Evolutionary conservation across 2,797 vertebrate genomes (phyloP).

Genomic region (Anniella stebbinsi): DNA sequence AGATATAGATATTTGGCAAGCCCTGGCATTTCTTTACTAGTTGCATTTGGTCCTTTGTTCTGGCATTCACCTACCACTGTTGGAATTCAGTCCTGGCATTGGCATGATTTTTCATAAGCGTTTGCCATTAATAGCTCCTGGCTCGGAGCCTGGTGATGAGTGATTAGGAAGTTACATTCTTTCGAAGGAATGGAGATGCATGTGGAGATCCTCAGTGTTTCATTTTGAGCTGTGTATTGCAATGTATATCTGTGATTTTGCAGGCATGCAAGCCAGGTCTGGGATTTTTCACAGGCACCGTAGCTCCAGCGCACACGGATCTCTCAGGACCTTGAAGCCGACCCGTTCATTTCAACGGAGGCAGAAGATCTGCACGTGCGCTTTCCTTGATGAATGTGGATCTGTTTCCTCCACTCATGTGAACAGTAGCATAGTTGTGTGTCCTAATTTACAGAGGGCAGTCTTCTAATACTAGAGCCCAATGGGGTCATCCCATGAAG

Average conservation of each 20-base stretch:
- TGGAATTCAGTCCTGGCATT: conserved; percentile 9
- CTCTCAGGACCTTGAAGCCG: neutral
- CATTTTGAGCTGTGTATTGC: neutral
- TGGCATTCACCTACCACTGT: neutral
- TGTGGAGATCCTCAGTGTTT: neutral
- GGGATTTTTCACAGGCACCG: neutral
- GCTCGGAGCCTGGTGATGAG: conserved; percentile 12
- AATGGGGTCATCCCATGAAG: no score
- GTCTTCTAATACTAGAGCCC: no score
- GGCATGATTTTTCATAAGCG: neutral
- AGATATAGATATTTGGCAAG: neutral
- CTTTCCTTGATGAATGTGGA: no score
- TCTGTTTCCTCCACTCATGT: no score
- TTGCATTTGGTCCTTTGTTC: conserved; percentile 12
- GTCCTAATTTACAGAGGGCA: no score
- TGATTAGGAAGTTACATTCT: conserved; percentile 26
- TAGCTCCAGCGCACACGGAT: neutral
- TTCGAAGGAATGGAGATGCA: conserved; percentile 14
- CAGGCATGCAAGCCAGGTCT: neutral
- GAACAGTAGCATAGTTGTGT: no score
- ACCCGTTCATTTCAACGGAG: neutral
- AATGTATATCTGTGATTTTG: neutral
- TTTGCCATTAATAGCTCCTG: conserved; percentile 27
- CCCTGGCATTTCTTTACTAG: neutral
- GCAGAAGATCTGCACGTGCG: neutral